phyloP scores from a whole-genome alignment of 2,888 invertebrate species.

The Drosophila buzzatii region DNA sequence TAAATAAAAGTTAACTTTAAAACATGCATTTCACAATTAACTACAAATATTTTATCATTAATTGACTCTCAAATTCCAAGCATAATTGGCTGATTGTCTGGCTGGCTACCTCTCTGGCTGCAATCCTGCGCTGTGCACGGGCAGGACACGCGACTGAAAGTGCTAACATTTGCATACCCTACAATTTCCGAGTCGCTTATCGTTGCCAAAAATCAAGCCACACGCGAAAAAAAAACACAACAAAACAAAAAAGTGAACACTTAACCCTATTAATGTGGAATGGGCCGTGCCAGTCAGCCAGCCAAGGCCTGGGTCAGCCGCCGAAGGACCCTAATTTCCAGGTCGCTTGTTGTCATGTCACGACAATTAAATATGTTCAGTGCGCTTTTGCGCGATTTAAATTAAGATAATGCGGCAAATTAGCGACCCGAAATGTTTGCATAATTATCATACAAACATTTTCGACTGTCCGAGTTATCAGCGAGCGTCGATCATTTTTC shows the following conservation, averaged over 20 bases:
- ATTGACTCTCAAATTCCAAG: constrained; percentile 51
- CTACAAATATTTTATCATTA: constrained; percentile 73
- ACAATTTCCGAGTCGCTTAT: constrained; percentile 72
- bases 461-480: constrained; percentile 74
- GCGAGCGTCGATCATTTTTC: constrained; percentile 80
- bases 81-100: constrained; percentile 66
- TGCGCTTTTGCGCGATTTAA: constrained; percentile 78
- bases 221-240: constrained; percentile 49
- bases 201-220: constrained; percentile 72
- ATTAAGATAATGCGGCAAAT: constrained; percentile 83
- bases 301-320: constrained; percentile 24
- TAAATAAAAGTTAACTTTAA: not conserved
- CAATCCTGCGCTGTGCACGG: constrained; percentile 43
- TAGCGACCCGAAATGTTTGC: constrained; percentile 81
- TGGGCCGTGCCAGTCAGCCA: constrained; percentile 2
- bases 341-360: constrained; percentile 74
- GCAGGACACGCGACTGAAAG: constrained; percentile 60
- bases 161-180: constrained; percentile 74
- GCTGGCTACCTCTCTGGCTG: constrained; percentile 35
- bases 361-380: constrained; percentile 74
- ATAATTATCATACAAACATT: constrained; percentile 67
- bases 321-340: constrained; percentile 67
- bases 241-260: constrained; percentile 21
- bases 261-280: constrained; percentile 48
- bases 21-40: constrained; percentile 52